Base-by-base conservation (phyloP, 1,140 invertebrate species). In the Cyphomyrmex costatus region DNA sequence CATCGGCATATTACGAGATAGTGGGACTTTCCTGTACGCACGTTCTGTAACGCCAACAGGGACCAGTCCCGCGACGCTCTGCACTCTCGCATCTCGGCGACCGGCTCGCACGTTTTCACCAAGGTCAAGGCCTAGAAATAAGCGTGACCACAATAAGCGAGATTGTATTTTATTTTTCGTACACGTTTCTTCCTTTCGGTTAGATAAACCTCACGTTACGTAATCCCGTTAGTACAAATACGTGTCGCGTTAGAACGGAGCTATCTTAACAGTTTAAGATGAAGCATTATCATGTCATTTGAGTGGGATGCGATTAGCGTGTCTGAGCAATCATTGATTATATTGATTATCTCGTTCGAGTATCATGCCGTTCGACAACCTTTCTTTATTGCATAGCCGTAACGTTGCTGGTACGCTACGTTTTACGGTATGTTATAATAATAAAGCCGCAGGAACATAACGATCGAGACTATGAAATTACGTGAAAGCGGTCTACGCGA, bases 1-100 rank as follows among this genome's bases (percentile, higher is more conserved):
- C 98, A 99, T 90, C 98, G 96, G 93, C 98, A 99, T 87, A 99
- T 98, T 70, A 99, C 98, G 63, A 99, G 95, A 93, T 99, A 99
- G 95, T 99, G 98, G 8, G 98, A 98, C 95, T 99, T 99, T 85
- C 98, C 98, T 8, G 98, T 99, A 91, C 98, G 95, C 71, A 98
- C 97, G 93, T 98, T 99, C 94, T 99, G 98, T 66, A 99, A 95
- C 4, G 98, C 98, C 73, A 99, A 94, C 63, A 99, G 95, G 6
- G 98, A 98, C 98, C 98, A 99, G 92, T 99, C 98, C 86, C 98
- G 96, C 0, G 98, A 98, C 49, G 97, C 96, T 90, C 98, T 96
- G 93, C 98, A 99, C 91, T 98, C 97, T 88, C 98, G 96, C 97
- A 99, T 98, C 93, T 98, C 98, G 3, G 97, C 96, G 8, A 98